Evolutionary conservation across 2,888 invertebrate species (phyloP).

Genomic region (Orthosia cruda): DNA sequence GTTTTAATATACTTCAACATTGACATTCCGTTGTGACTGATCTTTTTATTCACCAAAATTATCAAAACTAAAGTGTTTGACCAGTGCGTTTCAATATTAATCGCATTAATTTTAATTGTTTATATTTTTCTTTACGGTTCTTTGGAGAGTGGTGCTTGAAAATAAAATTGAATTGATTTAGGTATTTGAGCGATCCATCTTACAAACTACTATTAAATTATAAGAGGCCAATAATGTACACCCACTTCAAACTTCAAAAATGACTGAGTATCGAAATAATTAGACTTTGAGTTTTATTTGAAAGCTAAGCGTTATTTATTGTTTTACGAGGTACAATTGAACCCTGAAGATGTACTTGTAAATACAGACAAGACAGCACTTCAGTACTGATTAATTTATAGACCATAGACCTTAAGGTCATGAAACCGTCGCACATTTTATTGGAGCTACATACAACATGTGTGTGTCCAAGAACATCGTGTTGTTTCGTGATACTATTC

Average conservation of each 20-base stretch:
- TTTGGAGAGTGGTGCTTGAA: no score
- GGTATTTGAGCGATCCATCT: not conserved
- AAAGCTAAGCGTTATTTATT: conserved; percentile 6
- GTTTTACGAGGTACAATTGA: conserved; percentile 40
- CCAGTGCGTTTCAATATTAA: not conserved
- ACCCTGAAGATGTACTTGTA: conserved; percentile 18
- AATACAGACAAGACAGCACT: not conserved
- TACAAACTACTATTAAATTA: not conserved
- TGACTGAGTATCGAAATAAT: not conserved
- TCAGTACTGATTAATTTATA: conserved; percentile 43
- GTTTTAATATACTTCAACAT: no score
- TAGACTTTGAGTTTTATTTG: not conserved
- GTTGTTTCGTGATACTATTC: not conserved
- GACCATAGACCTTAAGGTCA: conserved; percentile 16
- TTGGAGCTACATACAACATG: not conserved
- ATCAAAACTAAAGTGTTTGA: not conserved
- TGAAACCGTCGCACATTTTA: conserved; percentile 13
- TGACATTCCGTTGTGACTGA: no score
- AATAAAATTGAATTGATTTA: not conserved
- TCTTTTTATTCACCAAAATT: not conserved
- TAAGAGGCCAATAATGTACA: not conserved
- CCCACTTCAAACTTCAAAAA: conserved; percentile 4
- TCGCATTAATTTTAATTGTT: no score
- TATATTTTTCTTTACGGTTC: no score
- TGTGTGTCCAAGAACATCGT: not conserved